Evolutionary conservation across 2,888 invertebrate species (phyloP).

Genomic region (Polyommatus icarus): DNA sequence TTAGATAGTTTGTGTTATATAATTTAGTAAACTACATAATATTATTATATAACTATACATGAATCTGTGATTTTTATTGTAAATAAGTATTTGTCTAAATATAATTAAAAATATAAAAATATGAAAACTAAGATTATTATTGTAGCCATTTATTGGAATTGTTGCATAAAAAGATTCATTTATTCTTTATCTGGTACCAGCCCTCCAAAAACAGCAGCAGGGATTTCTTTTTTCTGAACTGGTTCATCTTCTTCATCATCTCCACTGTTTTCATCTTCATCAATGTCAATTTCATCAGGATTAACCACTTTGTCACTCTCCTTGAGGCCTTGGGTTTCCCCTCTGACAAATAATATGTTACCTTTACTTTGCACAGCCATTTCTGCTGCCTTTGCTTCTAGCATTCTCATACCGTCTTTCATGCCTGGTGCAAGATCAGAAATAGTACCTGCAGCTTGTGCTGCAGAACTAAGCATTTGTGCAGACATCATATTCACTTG

Average conservation of each 20-base stretch:
- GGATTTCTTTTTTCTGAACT: constrained; percentile 91
- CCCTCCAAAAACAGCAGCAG: constrained; percentile 95
- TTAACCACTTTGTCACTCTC: constrained; percentile 87
- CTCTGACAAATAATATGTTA: constrained; percentile 92
- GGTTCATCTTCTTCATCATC: constrained; percentile 83
- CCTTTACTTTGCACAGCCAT: constrained; percentile 79
- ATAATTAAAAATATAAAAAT: constrained; percentile 34
- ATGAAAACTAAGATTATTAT: constrained; percentile 24
- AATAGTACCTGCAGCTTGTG: constrained; percentile 83
- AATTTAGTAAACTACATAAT: background rate
- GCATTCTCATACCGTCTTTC: constrained; percentile 92
- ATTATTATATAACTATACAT: background rate
- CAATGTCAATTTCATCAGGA: constrained; percentile 94
- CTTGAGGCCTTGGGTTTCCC: constrained; percentile 89
- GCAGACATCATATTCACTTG: constrained; percentile 99
- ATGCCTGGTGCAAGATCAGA: constrained; percentile 87
- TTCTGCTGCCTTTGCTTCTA: constrained; percentile 91
- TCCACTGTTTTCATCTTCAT: constrained; percentile 84
- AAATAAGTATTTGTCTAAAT: constrained; percentile 49
- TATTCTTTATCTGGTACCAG: constrained; percentile 65
- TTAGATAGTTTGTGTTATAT: background rate
- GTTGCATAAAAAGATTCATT: constrained; percentile 22
- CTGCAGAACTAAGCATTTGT: constrained; percentile 93
- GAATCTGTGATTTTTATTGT: constrained; percentile 67
- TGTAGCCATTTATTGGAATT: background rate